A percentile compares a stretch with the other conserved stretches of the same genome.
Conservation (phyloP, 2,113 vertebrate genomes). For the Micronycteris hirsuta region DNA sequence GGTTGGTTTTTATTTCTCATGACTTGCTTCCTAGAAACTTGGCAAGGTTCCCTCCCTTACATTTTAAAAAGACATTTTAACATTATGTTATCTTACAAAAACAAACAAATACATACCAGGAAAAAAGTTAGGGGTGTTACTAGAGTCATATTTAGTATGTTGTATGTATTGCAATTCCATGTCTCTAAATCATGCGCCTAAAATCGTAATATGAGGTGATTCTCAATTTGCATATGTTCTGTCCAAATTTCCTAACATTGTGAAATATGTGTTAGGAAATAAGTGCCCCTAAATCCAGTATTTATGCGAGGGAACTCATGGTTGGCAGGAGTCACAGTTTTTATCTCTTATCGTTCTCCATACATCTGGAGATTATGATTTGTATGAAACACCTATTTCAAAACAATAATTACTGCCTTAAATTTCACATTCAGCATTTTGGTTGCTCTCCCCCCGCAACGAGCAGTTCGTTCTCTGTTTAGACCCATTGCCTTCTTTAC, state of each 20-base stretch:
- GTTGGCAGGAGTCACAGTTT: background rate
- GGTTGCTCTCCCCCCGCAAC: background rate
- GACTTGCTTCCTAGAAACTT: background rate
- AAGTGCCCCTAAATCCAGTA: background rate
- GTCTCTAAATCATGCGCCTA: background rate
- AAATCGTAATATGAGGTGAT: background rate
- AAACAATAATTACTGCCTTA: slow-evolving; percentile 2
- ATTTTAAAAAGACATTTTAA: slow-evolving; percentile 26
- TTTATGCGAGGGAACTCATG: background rate
- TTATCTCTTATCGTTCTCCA: background rate
- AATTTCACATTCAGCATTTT: background rate
- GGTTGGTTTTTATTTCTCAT: background rate
- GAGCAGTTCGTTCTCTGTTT: background rate
- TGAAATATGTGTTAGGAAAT: background rate
- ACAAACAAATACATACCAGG: background rate
- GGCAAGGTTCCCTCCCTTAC: background rate
- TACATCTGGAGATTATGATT: background rate
- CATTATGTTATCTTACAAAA: background rate
- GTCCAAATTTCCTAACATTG: background rate
- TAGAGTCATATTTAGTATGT: background rate
- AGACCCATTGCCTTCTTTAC: background rate
- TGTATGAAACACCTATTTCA: background rate
- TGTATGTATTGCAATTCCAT: background rate
- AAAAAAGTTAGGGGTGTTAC: background rate
- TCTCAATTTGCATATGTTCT: background rate